A percentile compares a stretch with the other conserved stretches of the same genome.
phyloP scores from a whole-genome alignment of 2,888 invertebrate species.

The Phorcus lineatus region DNA sequence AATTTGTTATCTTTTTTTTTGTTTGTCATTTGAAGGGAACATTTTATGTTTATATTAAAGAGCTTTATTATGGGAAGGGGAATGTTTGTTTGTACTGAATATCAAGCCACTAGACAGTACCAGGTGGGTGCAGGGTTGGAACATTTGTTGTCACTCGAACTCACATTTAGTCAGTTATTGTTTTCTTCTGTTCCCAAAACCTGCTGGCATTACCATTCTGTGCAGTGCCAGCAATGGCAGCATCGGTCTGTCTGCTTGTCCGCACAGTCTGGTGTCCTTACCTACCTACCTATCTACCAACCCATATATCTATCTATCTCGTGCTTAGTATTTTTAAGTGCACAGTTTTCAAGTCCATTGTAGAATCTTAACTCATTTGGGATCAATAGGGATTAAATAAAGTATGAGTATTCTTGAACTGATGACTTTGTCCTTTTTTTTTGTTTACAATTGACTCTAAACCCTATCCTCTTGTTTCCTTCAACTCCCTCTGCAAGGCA shows the following conservation, averaged over 20 bases:
- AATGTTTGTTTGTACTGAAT: neutral
- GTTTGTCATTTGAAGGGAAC: conserved; percentile 9
- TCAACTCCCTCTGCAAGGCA: too few relatives aligned
- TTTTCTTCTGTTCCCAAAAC: too few relatives aligned
- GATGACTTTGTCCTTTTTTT: neutral
- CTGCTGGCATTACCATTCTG: too few relatives aligned
- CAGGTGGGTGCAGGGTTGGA: too few relatives aligned
- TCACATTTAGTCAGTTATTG: too few relatives aligned
- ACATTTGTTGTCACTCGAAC: too few relatives aligned
- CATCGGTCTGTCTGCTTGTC: too few relatives aligned
- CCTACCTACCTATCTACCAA: too few relatives aligned
- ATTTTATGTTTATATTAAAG: neutral
- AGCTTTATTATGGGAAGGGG: neutral
- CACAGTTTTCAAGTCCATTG: conserved; percentile 24
- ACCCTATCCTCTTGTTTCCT: too few relatives aligned
- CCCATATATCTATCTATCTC: neutral
- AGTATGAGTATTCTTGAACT: conserved; percentile 26
- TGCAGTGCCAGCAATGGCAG: too few relatives aligned
- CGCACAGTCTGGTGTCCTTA: too few relatives aligned
- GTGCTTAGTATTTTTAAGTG: conserved; percentile 6
- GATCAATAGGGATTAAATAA: conserved; percentile 27
- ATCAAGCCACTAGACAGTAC: neutral
- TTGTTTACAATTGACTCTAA: neutral
- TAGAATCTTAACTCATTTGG: conserved; percentile 27
- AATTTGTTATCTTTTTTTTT: neutral